Conservation (phyloP, 2,888 invertebrate species). For the Syrphus vitripennis region DNA sequence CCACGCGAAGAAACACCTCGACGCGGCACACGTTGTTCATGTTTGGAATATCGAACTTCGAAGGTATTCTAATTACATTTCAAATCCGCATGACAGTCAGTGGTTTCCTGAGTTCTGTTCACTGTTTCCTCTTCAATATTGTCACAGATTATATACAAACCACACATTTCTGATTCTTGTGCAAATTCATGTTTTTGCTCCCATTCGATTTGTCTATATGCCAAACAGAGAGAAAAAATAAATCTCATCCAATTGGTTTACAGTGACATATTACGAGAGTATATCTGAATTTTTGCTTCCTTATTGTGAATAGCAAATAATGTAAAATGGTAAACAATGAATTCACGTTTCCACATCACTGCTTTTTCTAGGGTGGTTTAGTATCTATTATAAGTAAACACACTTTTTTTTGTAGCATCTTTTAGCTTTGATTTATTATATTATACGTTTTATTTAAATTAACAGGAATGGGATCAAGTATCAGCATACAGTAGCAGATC, state of each 20-base stretch:
- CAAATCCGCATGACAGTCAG: constrained; percentile 36
- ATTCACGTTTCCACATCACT: constrained; percentile 34
- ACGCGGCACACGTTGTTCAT: not conserved
- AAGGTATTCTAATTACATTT: constrained; percentile 51
- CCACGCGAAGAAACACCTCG: constrained; percentile 45
- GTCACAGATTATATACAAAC: constrained; percentile 21
- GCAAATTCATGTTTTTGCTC: constrained; percentile 33
- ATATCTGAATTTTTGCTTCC: constrained; percentile 49
- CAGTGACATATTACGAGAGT: no score
- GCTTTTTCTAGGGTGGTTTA: constrained; percentile 14
- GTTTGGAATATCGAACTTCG: not conserved
- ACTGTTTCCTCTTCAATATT: constrained; percentile 1
- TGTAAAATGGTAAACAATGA: constrained; percentile 48
- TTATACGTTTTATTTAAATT: constrained; percentile 12
- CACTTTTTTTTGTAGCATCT: not conserved
- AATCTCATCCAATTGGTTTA: constrained; percentile 57
- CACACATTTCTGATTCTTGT: constrained; percentile 7
- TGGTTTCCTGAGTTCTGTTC: not conserved
- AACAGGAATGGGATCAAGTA: constrained; percentile 91
- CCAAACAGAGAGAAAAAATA: constrained; percentile 10
- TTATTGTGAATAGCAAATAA: not conserved
- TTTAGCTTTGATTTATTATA: constrained; percentile 54
- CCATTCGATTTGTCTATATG: constrained; percentile 49
- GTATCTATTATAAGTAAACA: constrained; percentile 27
- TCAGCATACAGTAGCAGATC: constrained; percentile 95